phyloP scores from a whole-genome alignment of 2,888 invertebrate genomes.

The Melanostoma scalare region DNA sequence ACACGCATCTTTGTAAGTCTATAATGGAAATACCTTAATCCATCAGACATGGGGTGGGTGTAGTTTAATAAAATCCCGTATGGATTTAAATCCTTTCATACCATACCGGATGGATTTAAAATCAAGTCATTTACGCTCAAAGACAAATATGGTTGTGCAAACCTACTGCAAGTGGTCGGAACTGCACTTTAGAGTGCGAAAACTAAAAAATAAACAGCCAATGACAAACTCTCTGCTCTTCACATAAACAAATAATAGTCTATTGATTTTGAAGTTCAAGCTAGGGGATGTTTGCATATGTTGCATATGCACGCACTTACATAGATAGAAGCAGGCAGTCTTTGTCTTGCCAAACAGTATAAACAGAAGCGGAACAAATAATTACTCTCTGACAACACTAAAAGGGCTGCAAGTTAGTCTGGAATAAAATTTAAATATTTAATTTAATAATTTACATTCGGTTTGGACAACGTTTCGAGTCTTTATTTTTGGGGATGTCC shows the following conservation, averaged over 20 bases:
- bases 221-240: constrained; percentile 23
- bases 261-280: constrained; percentile 60
- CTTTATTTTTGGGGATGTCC: constrained; percentile 54
- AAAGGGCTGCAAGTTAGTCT: constrained; percentile 61
- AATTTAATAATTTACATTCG: constrained; percentile 72
- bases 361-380: constrained; percentile 68
- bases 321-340: constrained; percentile 25
- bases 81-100: constrained; percentile 23
- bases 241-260: constrained; percentile 43
- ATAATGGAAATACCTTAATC: constrained; percentile 63
- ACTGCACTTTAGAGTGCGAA: constrained; percentile 47
- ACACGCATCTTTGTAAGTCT: constrained; percentile 49
- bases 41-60: constrained; percentile 29
- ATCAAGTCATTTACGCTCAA: constrained; percentile 65
- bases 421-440: constrained; percentile 71
- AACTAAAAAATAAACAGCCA: constrained; percentile 65
- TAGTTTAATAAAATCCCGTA: constrained; percentile 8
- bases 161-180: constrained; percentile 28
- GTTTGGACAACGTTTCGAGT: constrained; percentile 39
- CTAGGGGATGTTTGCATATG: constrained; percentile 53
- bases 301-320: constrained; percentile 52
- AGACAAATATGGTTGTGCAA: constrained; percentile 48
- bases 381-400: constrained; percentile 58
- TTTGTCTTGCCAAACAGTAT: constrained; percentile 53
- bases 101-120: constrained; percentile 58